Evolutionary conservation across 1,140 invertebrate species (phyloP).

Genomic region (Bombus huntii): DNA sequence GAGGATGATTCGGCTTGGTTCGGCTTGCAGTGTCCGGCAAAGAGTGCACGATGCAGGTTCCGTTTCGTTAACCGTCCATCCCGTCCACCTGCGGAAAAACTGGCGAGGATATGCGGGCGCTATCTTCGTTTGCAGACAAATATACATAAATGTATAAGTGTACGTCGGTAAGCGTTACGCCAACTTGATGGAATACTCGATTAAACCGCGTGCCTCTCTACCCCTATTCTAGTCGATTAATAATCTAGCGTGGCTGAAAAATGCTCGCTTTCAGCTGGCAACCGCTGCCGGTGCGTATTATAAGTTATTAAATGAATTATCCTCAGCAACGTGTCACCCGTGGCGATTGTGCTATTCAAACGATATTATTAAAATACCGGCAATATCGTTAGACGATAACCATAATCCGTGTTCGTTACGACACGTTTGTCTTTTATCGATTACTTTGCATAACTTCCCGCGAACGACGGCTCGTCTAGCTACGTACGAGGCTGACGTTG

Average conservation of each 20-base stretch:
- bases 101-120: slow-evolving; percentile 73
- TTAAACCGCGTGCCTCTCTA: slow-evolving; percentile 50
- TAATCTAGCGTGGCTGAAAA: slow-evolving; percentile 49
- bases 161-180: slow-evolving; percentile 20
- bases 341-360: not conserved
- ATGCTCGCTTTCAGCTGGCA: slow-evolving; percentile 40
- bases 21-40: not conserved
- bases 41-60: not conserved
- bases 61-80: slow-evolving; percentile 54
- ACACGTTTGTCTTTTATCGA: slow-evolving; percentile 36
- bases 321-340: not conserved
- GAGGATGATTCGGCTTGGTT: not conserved
- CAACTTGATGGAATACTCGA: slow-evolving; percentile 56
- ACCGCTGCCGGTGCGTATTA: slow-evolving; percentile 41
- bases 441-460: slow-evolving; percentile 36
- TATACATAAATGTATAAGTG: slow-evolving; percentile 33
- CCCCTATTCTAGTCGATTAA: slow-evolving; percentile 62
- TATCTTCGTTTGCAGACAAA: slow-evolving; percentile 68
- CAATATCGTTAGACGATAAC: slow-evolving; percentile 13
- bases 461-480: not conserved
- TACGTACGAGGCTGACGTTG: not conserved
- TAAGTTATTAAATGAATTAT: slow-evolving; percentile 29
- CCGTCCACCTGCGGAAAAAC: slow-evolving; percentile 72
- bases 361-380: not conserved
- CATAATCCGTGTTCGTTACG: slow-evolving; percentile 18